Percentiles rank a stretch among this genome's conserved stretches.
phyloP scores from a whole-genome alignment of 2,888 invertebrate genomes.

The Pedicia rivosa region DNA sequence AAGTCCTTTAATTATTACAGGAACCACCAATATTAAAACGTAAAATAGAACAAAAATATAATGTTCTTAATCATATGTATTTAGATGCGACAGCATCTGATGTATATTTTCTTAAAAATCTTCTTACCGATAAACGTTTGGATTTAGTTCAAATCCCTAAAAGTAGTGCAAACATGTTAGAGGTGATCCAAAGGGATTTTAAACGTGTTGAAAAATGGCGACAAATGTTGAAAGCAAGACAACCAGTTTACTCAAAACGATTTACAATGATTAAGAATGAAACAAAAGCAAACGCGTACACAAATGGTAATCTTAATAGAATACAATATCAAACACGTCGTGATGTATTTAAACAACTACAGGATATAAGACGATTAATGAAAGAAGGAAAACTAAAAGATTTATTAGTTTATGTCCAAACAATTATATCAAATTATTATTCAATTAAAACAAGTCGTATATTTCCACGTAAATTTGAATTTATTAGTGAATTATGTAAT shows the following conservation, averaged over 20 bases:
- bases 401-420: constrained; percentile 3
- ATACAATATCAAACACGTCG: constrained; percentile 1
- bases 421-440: constrained; percentile 2
- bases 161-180: background rate
- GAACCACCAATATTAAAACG: background rate
- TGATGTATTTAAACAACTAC: constrained; percentile 6
- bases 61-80: background rate
- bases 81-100: background rate
- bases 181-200: background rate
- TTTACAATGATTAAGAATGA: constrained; percentile 2
- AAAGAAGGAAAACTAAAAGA: background rate
- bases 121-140: background rate
- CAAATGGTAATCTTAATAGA: background rate
- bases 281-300: background rate
- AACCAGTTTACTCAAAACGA: constrained; percentile 2
- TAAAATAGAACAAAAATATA: background rate
- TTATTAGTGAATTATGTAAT: constrained; percentile 7
- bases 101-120: background rate
- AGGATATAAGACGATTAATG: background rate
- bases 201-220: background rate
- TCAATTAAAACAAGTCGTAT: background rate
- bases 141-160: background rate
- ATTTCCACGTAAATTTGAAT: constrained; percentile 7
- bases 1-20: too few species aligned
- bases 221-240: background rate